Percentiles rank a stretch among this genome's conserved stretches.
phyloP scores from a whole-genome alignment of 2,888 invertebrate genomes.

The Chloroclystis v-ata region DNA sequence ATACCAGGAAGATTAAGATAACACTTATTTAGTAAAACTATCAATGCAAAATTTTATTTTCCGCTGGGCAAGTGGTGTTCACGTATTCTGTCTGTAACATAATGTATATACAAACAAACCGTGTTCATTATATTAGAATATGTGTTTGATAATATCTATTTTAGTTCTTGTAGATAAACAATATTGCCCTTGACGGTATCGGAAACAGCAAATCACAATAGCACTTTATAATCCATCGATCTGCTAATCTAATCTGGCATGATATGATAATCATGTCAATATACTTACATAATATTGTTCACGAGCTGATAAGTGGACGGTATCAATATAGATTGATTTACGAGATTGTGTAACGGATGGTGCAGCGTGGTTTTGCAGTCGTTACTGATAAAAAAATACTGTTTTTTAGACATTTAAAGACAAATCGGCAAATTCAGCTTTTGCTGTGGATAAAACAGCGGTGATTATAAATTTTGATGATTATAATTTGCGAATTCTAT shows the following conservation, averaged over 20 bases:
- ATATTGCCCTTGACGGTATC: not conserved
- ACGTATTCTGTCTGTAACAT: too few species aligned
- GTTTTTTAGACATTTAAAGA: too few species aligned
- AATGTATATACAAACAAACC: too few species aligned
- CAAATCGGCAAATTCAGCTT: not conserved
- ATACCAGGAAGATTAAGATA: too few species aligned
- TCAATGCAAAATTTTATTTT: too few species aligned
- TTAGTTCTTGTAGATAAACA: not conserved
- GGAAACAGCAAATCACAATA: not conserved
- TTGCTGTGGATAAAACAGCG: too few species aligned
- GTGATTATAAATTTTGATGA: too few species aligned
- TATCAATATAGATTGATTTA: not conserved
- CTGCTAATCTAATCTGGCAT: not conserved
- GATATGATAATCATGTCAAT: not conserved
- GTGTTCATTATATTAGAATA: not conserved
- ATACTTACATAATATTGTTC: conserved; percentile 2
- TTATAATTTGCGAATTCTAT: too few species aligned
- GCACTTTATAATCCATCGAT: not conserved
- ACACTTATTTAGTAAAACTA: too few species aligned
- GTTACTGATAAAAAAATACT: too few species aligned
- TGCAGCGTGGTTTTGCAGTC: not conserved
- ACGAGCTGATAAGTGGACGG: not conserved
- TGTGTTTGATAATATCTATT: not conserved
- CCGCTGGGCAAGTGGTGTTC: too few species aligned
- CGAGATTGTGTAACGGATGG: not conserved